Evolutionary conservation across 2,888 invertebrate genomes (phyloP), one percentile per base, ranked within the genome.

Genomic region (Entomobrya proxima): DNA sequence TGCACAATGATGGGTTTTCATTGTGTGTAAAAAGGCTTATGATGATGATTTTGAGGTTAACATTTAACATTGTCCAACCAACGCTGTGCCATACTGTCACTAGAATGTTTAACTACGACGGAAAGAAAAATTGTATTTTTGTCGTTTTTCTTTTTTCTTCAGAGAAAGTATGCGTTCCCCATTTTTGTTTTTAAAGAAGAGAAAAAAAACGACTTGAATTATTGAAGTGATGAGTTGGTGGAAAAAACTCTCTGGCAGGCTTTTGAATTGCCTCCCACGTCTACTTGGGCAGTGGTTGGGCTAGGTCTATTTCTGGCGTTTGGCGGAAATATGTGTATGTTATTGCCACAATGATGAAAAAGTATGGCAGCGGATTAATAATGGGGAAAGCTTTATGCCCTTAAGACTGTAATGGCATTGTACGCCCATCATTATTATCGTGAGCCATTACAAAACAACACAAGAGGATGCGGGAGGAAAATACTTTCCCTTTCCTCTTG

Each of bases 361-460:
- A 44, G 40, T 13, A 69, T 69, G 21, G 69, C 18, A 35, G 52
- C 52, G 67, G 82, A 82, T 82, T 82, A 74, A 74, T 82, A 61
- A 64, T 58, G 61, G 77, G 47, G 78, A 78, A 82, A 76, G 67
- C 64, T 18, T 82, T 55, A 74, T 72, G 37, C 30, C 52, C 74
- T 37, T 74, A 52, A 74, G 50, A 13, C 27, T 52, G 50, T 75
- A 50, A 67, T 76, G 82, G 64, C 75, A 32, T 64, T 58, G 32
- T 61, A 81, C 82, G 75, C 82, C 82, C 82, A 82, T 82, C 82
- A 82, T 64, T 74, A 74, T 35, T 27, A 52, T 52, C 52, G 24
- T 52, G 44, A 27, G 69, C 69, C 69, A 21, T 61, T 32, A 69
- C 13, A 35, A n/a, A n/a, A 35, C 37, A 64, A 18, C 64, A 64